Base-by-base conservation (phyloP, 2,888 invertebrate species). In the Strigamia maritima region DNA sequence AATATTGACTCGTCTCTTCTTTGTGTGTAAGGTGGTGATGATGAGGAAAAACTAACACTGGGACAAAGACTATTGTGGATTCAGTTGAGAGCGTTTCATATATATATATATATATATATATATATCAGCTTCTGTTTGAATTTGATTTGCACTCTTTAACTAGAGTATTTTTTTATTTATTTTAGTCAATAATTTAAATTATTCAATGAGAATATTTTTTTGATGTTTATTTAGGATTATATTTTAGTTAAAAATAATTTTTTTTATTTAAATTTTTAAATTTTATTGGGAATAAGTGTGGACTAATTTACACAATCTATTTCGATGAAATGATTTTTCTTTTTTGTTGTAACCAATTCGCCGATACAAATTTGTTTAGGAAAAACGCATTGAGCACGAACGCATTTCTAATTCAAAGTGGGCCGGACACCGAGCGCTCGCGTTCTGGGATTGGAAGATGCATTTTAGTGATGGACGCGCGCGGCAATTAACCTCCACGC, bases 1-100 rank as follows among this genome's bases (percentile, higher is more conserved):
- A 75, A 65, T 65, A 65, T 65, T 65, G 60, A 65, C 60, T 65
- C 24, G 60, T 65, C 60, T 65, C 60, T 65, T 65, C 60, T 65
- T 65, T 65, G 60, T 65, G 60, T 65, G 60, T 24, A 24, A 65
- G 60, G 24, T 65, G 60, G 60, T 65, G 60, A 65, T 65, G 60
- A 65, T 65, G 60, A 65, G 60, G 60, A 65, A 65, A 65, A 65
- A 65, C 60, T 65, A 65, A 65, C 60, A 65, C 60, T 19, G 24
- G 60, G 60, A 65, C 60, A 65, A 65, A 65, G 60, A 65, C 2
- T 65, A 24, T 6, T 65, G 60, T 65, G 24, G 60, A 65, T 65
- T 24, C 60, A 65, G 60, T 65, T 65, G 60, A 65, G 60, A 24
- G 60, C 22, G 60, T 7, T 22, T 65, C 19, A 24, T 65, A 24